Base-by-base conservation (phyloP, 2,797 vertebrate genomes). In the Dicrostonyx torquatus region DNA sequence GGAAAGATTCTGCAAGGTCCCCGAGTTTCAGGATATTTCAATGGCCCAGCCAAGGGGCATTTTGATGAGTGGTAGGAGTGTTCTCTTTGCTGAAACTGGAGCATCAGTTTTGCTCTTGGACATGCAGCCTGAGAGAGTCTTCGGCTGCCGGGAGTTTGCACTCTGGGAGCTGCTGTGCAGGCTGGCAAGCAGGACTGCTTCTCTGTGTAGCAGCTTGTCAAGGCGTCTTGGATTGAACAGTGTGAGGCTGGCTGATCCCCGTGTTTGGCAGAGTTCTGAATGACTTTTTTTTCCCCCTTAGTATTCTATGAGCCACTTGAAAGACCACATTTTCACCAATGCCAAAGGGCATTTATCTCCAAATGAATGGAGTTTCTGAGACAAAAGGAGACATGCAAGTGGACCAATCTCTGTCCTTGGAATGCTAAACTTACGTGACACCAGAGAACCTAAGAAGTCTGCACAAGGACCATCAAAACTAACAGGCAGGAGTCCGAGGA, bases 21-120 rank as follows among this genome's bases (percentile, higher is more conserved):
- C 97, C 89, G 94, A 96, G 95, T 94, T 96, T 96, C 96, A 96
- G 97, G 96, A 93, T 97, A 96, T 97, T 98, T 98, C 92, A 82
- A 83, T 97, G 94, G 73, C 96, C 93, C 94, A 76, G 72, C 95
- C 96, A 29, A 98, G 95, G 93, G 96, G 93, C 97, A 96, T 98
- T 97, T 98, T 97, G 97, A 97, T 96, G 96, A 90, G 94, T 82
- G 66, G 43, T 83, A 93, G 84, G 88, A 82, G 96, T 93, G 91
- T 96, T 98, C 95, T 68, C 48, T 94, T 96, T 94, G 40, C 92
- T 76, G 83, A 79, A 93, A 97, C 95, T 96, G 91, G 94, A 96
- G 93, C 95, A 92, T 60, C 92, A 70, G 98, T 96, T 96, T 82
- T 78, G 94, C 90, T 97, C 96, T 93, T 86, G 79, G 96, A 97